Conservation (phyloP, 2,888 invertebrate genomes). For the Latrodectus hesperus region DNA sequence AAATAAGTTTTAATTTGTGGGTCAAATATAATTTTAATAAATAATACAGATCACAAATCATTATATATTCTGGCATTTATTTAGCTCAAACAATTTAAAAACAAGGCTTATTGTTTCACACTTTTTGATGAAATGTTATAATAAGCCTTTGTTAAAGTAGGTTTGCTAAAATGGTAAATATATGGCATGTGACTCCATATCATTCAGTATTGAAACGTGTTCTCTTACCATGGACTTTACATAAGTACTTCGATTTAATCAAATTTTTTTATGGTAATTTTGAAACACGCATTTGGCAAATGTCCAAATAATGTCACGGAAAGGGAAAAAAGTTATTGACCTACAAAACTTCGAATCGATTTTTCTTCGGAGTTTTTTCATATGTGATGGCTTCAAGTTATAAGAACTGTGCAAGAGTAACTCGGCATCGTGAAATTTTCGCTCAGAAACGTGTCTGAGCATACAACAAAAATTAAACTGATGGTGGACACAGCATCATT, state of each 20-base stretch:
- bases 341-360: background rate
- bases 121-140: background rate
- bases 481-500: no score
- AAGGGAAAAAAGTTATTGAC: slow-evolving; percentile 2
- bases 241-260: background rate
- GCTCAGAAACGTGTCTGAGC: no score
- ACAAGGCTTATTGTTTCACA: background rate
- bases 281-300: background rate
- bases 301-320: slow-evolving; percentile 13
- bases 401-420: background rate
- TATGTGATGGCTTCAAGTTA: background rate
- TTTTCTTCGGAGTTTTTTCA: background rate
- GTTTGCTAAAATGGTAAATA: background rate
- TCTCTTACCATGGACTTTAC: slow-evolving; percentile 3
- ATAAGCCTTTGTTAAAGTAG: background rate
- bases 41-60: background rate
- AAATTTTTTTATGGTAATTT: background rate
- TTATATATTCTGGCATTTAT: background rate
- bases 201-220: slow-evolving; percentile 7
- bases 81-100: slow-evolving; percentile 2
- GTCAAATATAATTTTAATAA: background rate
- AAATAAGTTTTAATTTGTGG: background rate
- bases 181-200: background rate
- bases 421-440: no score
- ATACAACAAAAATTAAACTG: no score